phyloP scores from a whole-genome alignment of 1,140 invertebrate species.

The Trinorchestia longiramus region DNA sequence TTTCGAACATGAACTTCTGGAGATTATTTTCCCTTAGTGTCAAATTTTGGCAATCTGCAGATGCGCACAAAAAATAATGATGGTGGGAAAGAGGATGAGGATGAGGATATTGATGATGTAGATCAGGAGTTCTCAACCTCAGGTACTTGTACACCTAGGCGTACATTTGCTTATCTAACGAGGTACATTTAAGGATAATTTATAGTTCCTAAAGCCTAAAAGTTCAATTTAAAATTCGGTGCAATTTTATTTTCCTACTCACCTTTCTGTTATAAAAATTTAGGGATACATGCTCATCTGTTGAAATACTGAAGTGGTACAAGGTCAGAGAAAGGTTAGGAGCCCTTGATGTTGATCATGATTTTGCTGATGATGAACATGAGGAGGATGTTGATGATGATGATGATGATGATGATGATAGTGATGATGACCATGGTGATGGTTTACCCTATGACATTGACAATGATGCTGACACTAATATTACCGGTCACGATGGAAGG shows the following conservation, averaged over 20 bases:
- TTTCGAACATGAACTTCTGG: background rate
- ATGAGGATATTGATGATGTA: background rate
- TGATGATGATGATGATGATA: background rate
- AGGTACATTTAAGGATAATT: too few relatives aligned
- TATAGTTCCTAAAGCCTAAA: too few relatives aligned
- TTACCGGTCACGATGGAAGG: background rate
- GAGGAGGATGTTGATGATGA: background rate
- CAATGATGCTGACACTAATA: background rate
- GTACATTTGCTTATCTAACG: too few relatives aligned
- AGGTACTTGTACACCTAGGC: too few relatives aligned
- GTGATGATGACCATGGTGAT: background rate
- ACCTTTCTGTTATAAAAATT: too few relatives aligned
- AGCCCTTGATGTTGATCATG: background rate
- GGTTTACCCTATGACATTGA: background rate
- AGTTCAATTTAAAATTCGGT: too few relatives aligned
- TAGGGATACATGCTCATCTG: too few relatives aligned
- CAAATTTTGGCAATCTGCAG: background rate
- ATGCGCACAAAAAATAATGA: background rate
- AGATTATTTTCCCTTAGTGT: background rate
- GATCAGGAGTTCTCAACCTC: background rate
- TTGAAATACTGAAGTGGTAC: too few relatives aligned
- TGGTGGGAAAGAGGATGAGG: background rate
- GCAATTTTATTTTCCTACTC: too few relatives aligned
- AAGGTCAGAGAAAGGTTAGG: too few relatives aligned
- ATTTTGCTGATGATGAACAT: background rate